These are phyloP conservation scores for Lophotriccus pileatus DNA, from an alignment of 2,797 vertebrate species.

Conservation along the genomic window DNA sequence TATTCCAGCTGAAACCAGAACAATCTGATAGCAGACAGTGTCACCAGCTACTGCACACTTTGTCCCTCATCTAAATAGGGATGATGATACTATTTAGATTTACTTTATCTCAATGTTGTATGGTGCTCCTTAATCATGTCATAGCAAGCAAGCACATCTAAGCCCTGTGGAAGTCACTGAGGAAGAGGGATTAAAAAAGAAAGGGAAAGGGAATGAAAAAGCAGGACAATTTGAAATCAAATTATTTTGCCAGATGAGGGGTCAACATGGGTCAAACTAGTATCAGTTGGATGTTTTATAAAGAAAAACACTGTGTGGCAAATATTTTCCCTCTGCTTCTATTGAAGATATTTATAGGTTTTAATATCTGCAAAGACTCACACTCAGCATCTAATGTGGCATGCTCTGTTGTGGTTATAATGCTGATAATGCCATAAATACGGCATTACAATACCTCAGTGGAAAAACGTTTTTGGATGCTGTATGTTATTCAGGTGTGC, in stretches of 20 bases:
- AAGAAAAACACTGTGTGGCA: not conserved
- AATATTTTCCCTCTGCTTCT: not conserved
- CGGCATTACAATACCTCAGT: not conserved
- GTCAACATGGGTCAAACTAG: not conserved
- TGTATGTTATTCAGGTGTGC: not conserved
- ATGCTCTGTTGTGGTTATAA: not conserved
- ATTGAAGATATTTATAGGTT: not conserved
- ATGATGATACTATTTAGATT: not conserved
- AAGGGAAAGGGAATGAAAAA: not conserved
- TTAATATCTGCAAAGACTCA: constrained; percentile 14
- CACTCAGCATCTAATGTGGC: not conserved
- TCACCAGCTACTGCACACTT: not conserved
- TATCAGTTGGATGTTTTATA: not conserved
- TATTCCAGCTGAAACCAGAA: not conserved
- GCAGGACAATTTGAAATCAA: not conserved
- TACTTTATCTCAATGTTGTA: not conserved
- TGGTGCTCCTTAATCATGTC: not conserved
- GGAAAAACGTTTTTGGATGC: not conserved
- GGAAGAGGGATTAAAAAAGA: accelerated
- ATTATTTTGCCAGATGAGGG: not conserved
- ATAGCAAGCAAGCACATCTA: not conserved
- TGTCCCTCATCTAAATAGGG: not conserved
- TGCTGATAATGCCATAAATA: not conserved
- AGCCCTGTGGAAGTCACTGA: not conserved
- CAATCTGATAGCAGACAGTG: not conserved